Base-by-base conservation (phyloP, 2,888 invertebrate genomes). In the Scaptodrosophila latifasciaeformis region DNA sequence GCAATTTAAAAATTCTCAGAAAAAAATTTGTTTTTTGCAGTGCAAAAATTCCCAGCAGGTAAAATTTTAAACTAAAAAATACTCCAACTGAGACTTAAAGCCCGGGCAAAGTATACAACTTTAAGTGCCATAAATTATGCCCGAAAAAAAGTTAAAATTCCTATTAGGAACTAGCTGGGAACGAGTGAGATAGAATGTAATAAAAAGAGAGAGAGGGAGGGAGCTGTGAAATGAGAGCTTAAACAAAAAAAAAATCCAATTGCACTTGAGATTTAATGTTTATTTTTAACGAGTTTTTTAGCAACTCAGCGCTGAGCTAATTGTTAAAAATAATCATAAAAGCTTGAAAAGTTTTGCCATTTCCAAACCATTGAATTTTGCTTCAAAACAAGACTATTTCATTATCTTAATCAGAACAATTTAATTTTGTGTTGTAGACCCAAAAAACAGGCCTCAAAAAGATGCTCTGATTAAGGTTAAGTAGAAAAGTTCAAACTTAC, bases 161-260 rank as follows among this genome's bases (percentile, higher is more conserved):
- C 77, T 79, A 76, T 76, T 76, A 76, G 77, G 70, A 70, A 52
- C 43, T 50, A n/a, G n/a, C n/a, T n/a, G n/a, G n/a, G n/a, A n/a
- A n/a, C n/a, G n/a, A n/a, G n/a, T n/a, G n/a, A 67, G 44, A 56
- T 46, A 31, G 39, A 52, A 49, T 45, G 43, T 47, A 50, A 59
- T 43, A 43, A 7, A 10, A 27, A n/a, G 30, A 29, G 15, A 24
- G n/a, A n/a, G n/a, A 30, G 30, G 31, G 37, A 27, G 19, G 27
- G 15, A 17, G 42, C 24, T 18, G 1, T 17, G 1, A 9, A 31
- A 29, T 3, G 47, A 37, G n/a, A n/a, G n/a, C n/a, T n/a, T n/a
- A n/a, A n/a, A n/a, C n/a, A n/a, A n/a, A n/a, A n/a, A n/a, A n/a
- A n/a, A n/a, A n/a, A n/a, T n/a, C n/a, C n/a, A n/a, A n/a, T n/a